Evolutionary conservation across 35 echinoderm and acorn worm genomes (phyloP), one percentile per base, ranked within the genome.

Genomic region (Apostichopus japonicus): DNA sequence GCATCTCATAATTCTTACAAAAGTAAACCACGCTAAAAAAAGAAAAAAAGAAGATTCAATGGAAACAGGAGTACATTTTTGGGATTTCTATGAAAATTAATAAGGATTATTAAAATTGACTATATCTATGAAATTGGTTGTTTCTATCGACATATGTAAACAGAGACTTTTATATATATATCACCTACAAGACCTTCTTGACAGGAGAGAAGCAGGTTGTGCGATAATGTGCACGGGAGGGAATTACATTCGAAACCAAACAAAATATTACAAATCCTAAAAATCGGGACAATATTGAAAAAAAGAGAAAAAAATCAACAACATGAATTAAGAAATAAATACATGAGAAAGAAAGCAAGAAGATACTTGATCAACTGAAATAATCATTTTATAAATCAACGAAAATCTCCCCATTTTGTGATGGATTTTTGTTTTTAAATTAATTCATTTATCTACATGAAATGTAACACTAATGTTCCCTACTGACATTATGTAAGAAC

Each of bases 151-250:
- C 78, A 44, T 44, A 44, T 44, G 33, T 44, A 44, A 80, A 80
- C 78, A 80, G 78, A 80, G 78, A 24, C 10, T 80, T 13, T 79
- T 24, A 25, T 24, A 80, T 80, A 80, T 25, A 80, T 44, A 80
- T 44, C 16, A 65, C 63, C 19, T 19, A 53, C 25, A 44, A 44
- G 33, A 44, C 33, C 33, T 44, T 44, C 33, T 44, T 44, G 33
- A 44, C 78, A 15, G 25, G 78, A 80, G 33, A 80, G 78, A 80
- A 80, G 78, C 78, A 80, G 78, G 78, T n/a, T 80, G 21, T 80
- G 24, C 24, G 15, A 80, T 6, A 80, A 22, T 44, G 33, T 44
- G 33, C 33, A 44, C 33, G 77, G 52, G 24, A 80, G 78, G 78
- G 78, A 80, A 67, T 67, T 67, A 67, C 63, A 67, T 19, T 11